Conservation (phyloP, 2,888 invertebrate species). For the Apotomis capreana region DNA sequence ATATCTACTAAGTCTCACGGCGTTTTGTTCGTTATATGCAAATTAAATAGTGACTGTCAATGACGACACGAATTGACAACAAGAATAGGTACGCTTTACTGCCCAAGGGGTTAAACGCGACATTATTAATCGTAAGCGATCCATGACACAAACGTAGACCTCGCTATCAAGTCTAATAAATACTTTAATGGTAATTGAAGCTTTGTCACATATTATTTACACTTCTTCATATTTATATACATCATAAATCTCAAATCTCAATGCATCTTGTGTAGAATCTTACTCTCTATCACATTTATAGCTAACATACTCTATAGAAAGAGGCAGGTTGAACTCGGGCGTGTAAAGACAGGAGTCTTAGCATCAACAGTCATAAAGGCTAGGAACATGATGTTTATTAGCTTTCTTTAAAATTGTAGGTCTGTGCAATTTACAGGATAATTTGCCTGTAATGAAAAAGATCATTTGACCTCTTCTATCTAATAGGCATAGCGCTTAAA, state of each 20-base stretch:
- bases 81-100: not conserved
- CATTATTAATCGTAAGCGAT: not conserved
- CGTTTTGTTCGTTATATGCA: not conserved
- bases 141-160: not conserved
- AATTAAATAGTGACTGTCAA: not conserved
- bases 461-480: constrained; percentile 18
- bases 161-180: not conserved
- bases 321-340: not conserved
- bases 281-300: not conserved
- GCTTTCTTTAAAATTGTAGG: constrained; percentile 23
- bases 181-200: not conserved
- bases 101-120: constrained; percentile 8
- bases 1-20: not conserved
- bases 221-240: not conserved
- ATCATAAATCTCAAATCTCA: not conserved
- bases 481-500: not conserved
- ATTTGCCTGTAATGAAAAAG: constrained; percentile 11
- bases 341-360: not conserved
- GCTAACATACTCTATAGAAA: not conserved
- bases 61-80: not conserved
- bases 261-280: not conserved
- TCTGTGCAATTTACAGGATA: constrained; percentile 13
- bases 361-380: not conserved
- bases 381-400: not conserved
- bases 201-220: not conserved